phyloP scores from a whole-genome alignment of 2,797 vertebrate genomes.

The Mormyrops boulengeri region DNA sequence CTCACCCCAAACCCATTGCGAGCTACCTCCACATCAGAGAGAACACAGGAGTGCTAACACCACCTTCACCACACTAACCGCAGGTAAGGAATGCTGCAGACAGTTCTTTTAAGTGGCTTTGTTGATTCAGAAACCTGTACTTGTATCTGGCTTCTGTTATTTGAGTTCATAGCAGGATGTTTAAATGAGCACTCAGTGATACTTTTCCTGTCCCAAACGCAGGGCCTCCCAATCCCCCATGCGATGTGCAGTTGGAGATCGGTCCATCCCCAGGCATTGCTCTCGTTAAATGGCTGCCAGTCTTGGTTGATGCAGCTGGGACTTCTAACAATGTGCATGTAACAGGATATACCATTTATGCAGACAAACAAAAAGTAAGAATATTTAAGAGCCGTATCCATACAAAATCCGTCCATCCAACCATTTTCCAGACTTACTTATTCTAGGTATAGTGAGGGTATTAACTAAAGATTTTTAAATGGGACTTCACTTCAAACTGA shows the following conservation, averaged over 20 bases:
- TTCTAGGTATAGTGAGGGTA: neutral
- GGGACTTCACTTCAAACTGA: neutral
- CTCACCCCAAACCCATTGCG: constrained; percentile 70
- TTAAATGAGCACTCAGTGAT: neutral
- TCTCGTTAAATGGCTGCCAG: constrained; percentile 90
- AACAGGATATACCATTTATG: constrained; percentile 87
- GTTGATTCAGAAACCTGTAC: neutral
- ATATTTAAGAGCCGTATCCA: neutral
- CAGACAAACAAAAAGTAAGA: constrained; percentile 83
- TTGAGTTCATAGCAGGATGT: neutral
- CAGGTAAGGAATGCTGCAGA: constrained; percentile 55
- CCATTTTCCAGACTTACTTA: neutral
- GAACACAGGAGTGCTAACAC: constrained; percentile 70
- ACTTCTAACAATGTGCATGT: constrained; percentile 92
- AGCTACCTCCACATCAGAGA: constrained; percentile 66
- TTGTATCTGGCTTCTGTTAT: neutral
- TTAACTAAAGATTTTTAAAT: neutral
- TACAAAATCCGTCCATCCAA: neutral
- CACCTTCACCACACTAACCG: constrained; percentile 72
- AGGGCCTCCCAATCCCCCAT: constrained; percentile 92
- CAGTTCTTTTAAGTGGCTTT: neutral
- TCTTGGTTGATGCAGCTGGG: constrained; percentile 89
- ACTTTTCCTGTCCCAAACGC: neutral
- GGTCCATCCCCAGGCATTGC: constrained; percentile 85
- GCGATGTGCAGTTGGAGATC: constrained; percentile 86